Base-by-base conservation (phyloP, 2,113 vertebrate genomes). In the Stigmatopora nigra region DNA sequence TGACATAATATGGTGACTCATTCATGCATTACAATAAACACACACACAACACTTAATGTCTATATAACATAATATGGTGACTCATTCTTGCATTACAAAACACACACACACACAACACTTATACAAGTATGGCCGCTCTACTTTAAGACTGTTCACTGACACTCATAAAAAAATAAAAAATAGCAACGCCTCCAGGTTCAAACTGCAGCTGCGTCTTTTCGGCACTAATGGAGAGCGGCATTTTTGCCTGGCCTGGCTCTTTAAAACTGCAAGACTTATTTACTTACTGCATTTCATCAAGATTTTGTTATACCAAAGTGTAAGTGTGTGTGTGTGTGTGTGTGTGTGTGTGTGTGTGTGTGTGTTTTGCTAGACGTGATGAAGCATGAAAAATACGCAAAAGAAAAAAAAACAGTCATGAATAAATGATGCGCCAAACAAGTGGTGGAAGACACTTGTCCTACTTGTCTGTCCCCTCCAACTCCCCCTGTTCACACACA, bases 131-230 rank as follows among this genome's bases (percentile, higher is more conserved):
- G 55, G 69, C 46, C 64, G 12, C 49, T 80, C 52, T 68, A 59
- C 41, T 38, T 67, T 66, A 57, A 75, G 69, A 58, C 70, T 72
- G 72, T 55, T 63, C 14, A 63, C 73, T 72, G 64, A 16, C 55
- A 62, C 55, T 69, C 76, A 80, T 82, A 82, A 75, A 65, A 46
- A 84, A 71, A 8, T 76, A 76, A 72, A 81, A 67, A 78, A 76
- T n/a, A 69, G 38, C 73, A 64, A 25, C 20, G 78, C 79, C 80
- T 67, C 47, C 52, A 76, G 83, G 78, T 78, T 76, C 48, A 77
- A 80, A 71, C 38, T 59, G 38, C 69, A 71, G 41, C 19, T 44
- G 70, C 70, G 60, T 78, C 66, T 63, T 35, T 73, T 72, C 53
- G 52, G 61, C 60, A 72, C 73, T 66, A 71, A 73, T 61, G 16